A percentile compares a stretch with the other conserved stretches of the same genome.
Conservation (phyloP, 2,113 vertebrate species). For the Bucco capensis region DNA sequence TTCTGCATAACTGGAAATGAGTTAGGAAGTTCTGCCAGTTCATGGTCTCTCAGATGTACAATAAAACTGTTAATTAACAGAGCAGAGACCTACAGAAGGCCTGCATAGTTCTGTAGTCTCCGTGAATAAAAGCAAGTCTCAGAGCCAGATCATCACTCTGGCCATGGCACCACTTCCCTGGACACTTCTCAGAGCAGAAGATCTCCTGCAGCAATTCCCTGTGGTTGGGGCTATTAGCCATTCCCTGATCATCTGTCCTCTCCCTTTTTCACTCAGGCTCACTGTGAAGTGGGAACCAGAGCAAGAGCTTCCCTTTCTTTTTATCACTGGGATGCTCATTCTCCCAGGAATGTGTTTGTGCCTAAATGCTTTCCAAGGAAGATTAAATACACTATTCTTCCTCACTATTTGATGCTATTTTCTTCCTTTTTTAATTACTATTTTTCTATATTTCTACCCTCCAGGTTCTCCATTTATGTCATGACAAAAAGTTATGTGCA, state of each 20-base stretch:
- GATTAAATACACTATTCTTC: neutral
- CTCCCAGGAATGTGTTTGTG: neutral
- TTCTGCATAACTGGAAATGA: neutral
- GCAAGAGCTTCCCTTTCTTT: neutral
- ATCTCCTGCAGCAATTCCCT: neutral
- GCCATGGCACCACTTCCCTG: neutral
- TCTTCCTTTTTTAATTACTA: too few relatives aligned
- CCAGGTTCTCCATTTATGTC: neutral
- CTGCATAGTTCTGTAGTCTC: neutral
- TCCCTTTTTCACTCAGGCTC: neutral
- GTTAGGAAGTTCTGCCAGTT: neutral
- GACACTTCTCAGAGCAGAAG: neutral
- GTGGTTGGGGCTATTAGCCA: neutral
- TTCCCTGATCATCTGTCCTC: neutral
- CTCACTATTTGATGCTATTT: neutral
- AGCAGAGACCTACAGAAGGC: neutral
- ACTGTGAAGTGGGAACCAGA: neutral
- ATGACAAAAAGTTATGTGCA: neutral
- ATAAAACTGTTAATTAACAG: constrained; percentile 1
- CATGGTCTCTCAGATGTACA: neutral
- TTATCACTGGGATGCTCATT: neutral
- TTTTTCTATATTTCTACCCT: neutral
- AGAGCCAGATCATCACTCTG: neutral
- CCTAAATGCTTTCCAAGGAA: neutral
- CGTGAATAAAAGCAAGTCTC: neutral